A percentile compares a stretch with the other conserved stretches of the same genome.
phyloP scores from a whole-genome alignment of 1,140 invertebrate species.

The Drosophila pandora region DNA sequence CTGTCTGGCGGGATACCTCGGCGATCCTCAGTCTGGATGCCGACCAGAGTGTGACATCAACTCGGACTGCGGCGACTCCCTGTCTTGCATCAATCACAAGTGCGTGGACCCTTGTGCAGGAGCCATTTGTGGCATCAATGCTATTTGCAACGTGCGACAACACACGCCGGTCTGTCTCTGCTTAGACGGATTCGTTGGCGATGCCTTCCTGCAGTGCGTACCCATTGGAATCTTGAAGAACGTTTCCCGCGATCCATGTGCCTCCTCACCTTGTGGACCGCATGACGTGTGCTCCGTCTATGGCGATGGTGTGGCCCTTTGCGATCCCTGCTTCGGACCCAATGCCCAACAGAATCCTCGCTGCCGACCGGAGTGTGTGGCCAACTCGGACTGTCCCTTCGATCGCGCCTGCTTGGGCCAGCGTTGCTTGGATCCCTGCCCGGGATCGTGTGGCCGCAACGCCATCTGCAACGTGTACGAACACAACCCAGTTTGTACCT shows the following conservation, averaged over 20 bases:
- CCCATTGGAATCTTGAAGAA: slow-evolving; percentile 86
- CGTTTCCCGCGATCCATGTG: slow-evolving; percentile 87
- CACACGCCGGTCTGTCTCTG: slow-evolving; percentile 92
- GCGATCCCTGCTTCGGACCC: slow-evolving; percentile 89
- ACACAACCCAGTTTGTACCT: slow-evolving; percentile 91
- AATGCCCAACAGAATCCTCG: slow-evolving; percentile 88
- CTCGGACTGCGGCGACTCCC: slow-evolving; percentile 89
- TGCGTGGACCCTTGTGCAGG: slow-evolving; percentile 91
- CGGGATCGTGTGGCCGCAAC: slow-evolving; percentile 91
- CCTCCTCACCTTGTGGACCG: slow-evolving; percentile 90
- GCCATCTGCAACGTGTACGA: slow-evolving; percentile 90
- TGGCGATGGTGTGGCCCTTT: slow-evolving; percentile 90
- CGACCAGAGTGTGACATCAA: slow-evolving; percentile 91
- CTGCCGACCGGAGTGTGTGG: slow-evolving; percentile 91
- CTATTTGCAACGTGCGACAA: slow-evolving; percentile 89
- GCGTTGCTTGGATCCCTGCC: slow-evolving; percentile 91
- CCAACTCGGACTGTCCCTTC: slow-evolving; percentile 91
- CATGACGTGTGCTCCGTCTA: slow-evolving; percentile 88
- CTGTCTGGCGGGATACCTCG: slow-evolving; percentile 89
- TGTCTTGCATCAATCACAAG: slow-evolving; percentile 90
- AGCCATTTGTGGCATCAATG: slow-evolving; percentile 90
- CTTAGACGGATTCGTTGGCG: slow-evolving; percentile 89
- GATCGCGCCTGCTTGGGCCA: slow-evolving; percentile 90
- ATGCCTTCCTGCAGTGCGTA: slow-evolving; percentile 91
- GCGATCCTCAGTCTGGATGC: slow-evolving; percentile 90